Percentiles rank a stretch among this genome's conserved stretches.
phyloP scores from a whole-genome alignment of 2,797 vertebrate species.

The Cossypha niveicapilla region DNA sequence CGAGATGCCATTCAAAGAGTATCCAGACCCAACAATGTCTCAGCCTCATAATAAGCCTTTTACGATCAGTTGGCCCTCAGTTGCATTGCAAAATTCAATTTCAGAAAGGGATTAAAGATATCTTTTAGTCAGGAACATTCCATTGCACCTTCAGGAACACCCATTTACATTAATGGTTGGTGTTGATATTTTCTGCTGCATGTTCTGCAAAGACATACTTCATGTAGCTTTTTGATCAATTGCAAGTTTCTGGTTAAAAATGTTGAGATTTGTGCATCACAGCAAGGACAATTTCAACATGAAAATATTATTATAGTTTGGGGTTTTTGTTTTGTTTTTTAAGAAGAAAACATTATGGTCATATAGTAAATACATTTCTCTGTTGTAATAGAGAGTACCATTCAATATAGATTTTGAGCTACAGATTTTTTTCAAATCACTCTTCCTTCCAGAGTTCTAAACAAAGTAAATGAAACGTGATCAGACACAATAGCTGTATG shows the following conservation, averaged over 20 bases:
- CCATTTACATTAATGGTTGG: background rate
- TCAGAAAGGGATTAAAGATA: background rate
- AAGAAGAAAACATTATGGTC: background rate
- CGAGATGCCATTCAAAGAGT: background rate
- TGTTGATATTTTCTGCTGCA: background rate
- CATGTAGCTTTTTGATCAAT: background rate
- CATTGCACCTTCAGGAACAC: background rate
- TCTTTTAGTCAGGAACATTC: background rate
- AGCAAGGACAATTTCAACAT: background rate
- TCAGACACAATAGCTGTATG: background rate
- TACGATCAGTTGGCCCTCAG: background rate
- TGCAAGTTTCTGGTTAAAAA: background rate
- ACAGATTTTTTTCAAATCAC: background rate
- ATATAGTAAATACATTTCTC: background rate
- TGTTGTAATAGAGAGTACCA: background rate
- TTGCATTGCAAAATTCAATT: conserved; percentile 4
- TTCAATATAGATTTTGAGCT: background rate
- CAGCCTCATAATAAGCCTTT: conserved; percentile 22
- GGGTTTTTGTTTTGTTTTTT: background rate
- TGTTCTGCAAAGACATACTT: background rate
- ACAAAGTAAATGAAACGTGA: background rate
- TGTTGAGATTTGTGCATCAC: background rate
- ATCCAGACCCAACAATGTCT: conserved; percentile 28
- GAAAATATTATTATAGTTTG: background rate
- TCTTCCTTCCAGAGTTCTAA: background rate